Percentiles rank a stretch among this genome's conserved stretches.
Conservation (phyloP, 1,140 invertebrate genomes). For the Camponotus pennsylvanicus region DNA sequence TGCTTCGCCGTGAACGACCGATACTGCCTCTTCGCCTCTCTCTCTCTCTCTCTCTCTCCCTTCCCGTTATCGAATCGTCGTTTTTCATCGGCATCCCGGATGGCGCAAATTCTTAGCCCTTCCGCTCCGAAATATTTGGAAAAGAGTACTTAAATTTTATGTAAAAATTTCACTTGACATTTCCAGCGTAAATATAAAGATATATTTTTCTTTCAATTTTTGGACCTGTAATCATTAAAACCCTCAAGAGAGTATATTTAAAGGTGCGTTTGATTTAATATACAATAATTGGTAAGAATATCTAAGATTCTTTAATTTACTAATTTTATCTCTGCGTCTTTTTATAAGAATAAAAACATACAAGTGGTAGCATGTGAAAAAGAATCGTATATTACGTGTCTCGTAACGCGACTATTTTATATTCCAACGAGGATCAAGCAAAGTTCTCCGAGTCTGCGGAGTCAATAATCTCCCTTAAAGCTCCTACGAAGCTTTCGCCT, state of each 20-base stretch:
- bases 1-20: slow-evolving; percentile 75
- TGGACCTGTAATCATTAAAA: not conserved
- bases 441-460: not conserved
- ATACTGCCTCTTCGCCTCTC: slow-evolving; percentile 8
- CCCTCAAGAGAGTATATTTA: not conserved
- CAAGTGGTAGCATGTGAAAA: not conserved
- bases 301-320: not conserved
- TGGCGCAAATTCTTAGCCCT: slow-evolving; percentile 19
- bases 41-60: not conserved
- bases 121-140: slow-evolving; percentile 9
- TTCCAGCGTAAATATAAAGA: not conserved
- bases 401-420: not conserved
- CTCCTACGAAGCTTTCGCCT: slow-evolving; percentile 23
- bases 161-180: not conserved
- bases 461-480: slow-evolving; percentile 30
- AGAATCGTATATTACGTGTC: not conserved
- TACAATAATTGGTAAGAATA: not conserved
- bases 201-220: not conserved
- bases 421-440: slow-evolving; percentile 10
- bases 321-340: not conserved
- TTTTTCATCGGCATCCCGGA: slow-evolving; percentile 20
- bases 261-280: too few relatives aligned
- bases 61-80: not conserved
- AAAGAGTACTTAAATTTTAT: not conserved
- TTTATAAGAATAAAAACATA: not conserved